Evolutionary conservation across 2,113 vertebrate species (phyloP).

Genomic region (Nerophis lumbriciformis): DNA sequence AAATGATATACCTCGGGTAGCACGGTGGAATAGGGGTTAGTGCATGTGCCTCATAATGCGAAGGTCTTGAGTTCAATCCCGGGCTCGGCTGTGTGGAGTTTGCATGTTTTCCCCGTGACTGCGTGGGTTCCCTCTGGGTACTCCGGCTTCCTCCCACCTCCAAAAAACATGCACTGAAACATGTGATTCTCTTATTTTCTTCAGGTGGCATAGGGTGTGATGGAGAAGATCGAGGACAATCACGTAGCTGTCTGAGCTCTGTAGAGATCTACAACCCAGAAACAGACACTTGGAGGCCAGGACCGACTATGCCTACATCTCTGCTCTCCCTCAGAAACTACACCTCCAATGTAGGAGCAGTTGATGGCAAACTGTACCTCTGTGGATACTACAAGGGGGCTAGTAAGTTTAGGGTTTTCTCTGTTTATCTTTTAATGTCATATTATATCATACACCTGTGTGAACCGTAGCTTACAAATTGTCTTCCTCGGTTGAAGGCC

Average conservation of each 20-base stretch:
- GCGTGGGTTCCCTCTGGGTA: too few relatives aligned
- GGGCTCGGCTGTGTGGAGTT: too few relatives aligned
- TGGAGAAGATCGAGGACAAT: constrained; percentile 82
- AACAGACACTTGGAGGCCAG: constrained; percentile 82
- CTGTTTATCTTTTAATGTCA: background rate
- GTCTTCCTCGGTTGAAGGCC: constrained; percentile 69
- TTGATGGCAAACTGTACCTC: constrained; percentile 83
- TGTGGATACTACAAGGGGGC: constrained; percentile 85
- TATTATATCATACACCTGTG: background rate
- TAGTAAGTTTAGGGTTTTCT: constrained; percentile 68
- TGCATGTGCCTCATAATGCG: too few relatives aligned
- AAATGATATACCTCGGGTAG: too few relatives aligned
- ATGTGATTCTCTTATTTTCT: constrained; percentile 8
- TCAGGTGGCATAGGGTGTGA: constrained; percentile 87
- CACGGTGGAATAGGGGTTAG: too few relatives aligned
- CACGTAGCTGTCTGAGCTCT: constrained; percentile 80
- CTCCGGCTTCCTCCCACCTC: too few relatives aligned
- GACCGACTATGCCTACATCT: constrained; percentile 77
- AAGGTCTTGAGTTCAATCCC: too few relatives aligned
- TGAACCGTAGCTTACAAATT: constrained; percentile 1
- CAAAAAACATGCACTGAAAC: background rate
- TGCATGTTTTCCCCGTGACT: too few relatives aligned
- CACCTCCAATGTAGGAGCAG: constrained; percentile 68
- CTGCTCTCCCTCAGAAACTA: constrained; percentile 82
- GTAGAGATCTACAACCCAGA: constrained; percentile 90